Conservation (phyloP, 2,797 vertebrate genomes). For the Falco rusticolus region DNA sequence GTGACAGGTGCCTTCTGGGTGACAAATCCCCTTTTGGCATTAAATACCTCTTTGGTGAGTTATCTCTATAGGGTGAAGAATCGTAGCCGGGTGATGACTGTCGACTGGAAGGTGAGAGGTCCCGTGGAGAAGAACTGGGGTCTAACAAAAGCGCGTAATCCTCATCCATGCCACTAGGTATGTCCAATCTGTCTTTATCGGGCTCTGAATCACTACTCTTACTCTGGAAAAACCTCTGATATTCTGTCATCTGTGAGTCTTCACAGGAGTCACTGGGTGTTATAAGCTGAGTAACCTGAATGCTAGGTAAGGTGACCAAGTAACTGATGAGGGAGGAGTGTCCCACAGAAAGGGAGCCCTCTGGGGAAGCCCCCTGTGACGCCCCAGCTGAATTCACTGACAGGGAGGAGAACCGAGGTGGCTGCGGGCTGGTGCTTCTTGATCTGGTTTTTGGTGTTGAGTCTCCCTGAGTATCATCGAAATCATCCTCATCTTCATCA, state of each 20-base stretch:
- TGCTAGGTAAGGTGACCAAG: slow-evolving; percentile 93
- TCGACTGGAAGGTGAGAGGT: slow-evolving; percentile 88
- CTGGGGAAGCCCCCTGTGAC: slow-evolving; percentile 80
- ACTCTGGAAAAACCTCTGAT: slow-evolving; percentile 85
- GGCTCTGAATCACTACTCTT: slow-evolving; percentile 82
- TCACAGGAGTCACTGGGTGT: slow-evolving; percentile 80
- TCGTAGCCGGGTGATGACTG: slow-evolving; percentile 90
- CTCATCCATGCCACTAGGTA: slow-evolving; percentile 90
- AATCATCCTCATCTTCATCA: slow-evolving; percentile 95
- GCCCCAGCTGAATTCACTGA: slow-evolving; percentile 83
- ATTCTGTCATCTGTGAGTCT: slow-evolving; percentile 83
- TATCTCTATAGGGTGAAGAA: slow-evolving; percentile 86
- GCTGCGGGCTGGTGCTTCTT: slow-evolving; percentile 94
- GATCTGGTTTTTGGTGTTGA: slow-evolving; percentile 94
- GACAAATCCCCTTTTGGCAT: slow-evolving; percentile 83
- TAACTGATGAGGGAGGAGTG: slow-evolving; percentile 91
- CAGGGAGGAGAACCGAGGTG: slow-evolving; percentile 85
- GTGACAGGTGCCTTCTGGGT: slow-evolving; percentile 86
- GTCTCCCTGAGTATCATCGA: slow-evolving; percentile 95
- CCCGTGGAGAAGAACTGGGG: slow-evolving; percentile 84
- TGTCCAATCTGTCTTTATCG: slow-evolving; percentile 84
- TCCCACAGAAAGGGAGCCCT: slow-evolving; percentile 77
- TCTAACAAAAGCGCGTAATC: slow-evolving; percentile 83
- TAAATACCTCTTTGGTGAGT: slow-evolving; percentile 91
- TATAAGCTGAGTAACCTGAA: slow-evolving; percentile 92